Evolutionary conservation across 2,888 invertebrate genomes (phyloP).

Genomic region (Amiota mariae): DNA sequence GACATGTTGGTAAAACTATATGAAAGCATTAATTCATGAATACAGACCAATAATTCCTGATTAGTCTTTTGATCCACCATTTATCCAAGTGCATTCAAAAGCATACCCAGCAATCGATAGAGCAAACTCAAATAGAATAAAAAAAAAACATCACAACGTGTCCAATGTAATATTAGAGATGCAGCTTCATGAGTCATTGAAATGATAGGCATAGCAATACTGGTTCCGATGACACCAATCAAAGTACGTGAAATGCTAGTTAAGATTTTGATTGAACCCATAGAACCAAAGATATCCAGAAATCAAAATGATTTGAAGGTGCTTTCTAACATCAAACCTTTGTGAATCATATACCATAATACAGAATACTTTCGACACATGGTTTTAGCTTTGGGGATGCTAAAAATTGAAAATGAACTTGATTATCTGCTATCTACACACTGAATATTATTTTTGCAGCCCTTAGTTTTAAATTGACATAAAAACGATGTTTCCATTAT

Average conservation of each 20-base stretch:
- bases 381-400: too few species aligned
- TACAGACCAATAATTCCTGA: too few species aligned
- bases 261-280: slow-evolving; percentile 48
- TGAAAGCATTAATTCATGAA: too few species aligned
- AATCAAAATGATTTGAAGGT: too few species aligned
- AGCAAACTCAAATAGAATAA: slow-evolving; percentile 60
- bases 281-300: slow-evolving; percentile 41
- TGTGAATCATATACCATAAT: too few species aligned
- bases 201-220: slow-evolving; percentile 56
- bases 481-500: too few species aligned
- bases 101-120: slow-evolving; percentile 57
- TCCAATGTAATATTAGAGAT: slow-evolving; percentile 58
- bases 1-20: slow-evolving; percentile 33
- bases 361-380: too few species aligned
- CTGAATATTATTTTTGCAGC: too few species aligned
- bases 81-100: slow-evolving; percentile 46
- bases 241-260: slow-evolving; percentile 65
- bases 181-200: slow-evolving; percentile 54
- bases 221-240: slow-evolving; percentile 53
- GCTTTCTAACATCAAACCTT: too few species aligned
- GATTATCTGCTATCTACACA: too few species aligned
- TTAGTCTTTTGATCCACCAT: slow-evolving; percentile 15
- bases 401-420: too few species aligned
- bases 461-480: too few species aligned
- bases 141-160: slow-evolving; percentile 59